Conservation (phyloP, 2,888 invertebrate genomes). For the Meghimatium bilineatum region DNA sequence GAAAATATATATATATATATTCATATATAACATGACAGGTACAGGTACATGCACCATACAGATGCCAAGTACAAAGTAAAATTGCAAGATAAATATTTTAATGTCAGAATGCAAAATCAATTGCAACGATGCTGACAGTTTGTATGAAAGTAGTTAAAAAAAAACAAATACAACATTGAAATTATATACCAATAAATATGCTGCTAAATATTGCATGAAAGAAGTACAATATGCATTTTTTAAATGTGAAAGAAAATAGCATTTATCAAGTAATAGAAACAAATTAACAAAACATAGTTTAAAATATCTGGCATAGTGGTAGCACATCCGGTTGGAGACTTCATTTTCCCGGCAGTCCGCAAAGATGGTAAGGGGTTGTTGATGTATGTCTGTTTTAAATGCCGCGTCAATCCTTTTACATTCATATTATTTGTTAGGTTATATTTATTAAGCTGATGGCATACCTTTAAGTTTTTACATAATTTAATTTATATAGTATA, state of each 20-base stretch:
- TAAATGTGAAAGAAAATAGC: neutral
- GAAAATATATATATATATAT: no score
- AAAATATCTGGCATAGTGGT: neutral
- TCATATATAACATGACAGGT: no score
- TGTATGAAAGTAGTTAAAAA: neutral
- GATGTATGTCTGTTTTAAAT: neutral
- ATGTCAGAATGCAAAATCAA: neutral
- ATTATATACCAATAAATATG: neutral
- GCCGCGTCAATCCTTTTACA: neutral
- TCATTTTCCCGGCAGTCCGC: neutral
- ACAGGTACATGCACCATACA: neutral
- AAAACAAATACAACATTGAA: neutral
- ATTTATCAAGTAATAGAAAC: neutral
- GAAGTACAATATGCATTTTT: neutral
- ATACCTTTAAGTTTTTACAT: no score
- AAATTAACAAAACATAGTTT: neutral
- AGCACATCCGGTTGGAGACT: neutral
- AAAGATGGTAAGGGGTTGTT: constrained; percentile 21
- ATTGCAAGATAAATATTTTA: no score
- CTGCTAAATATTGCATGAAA: neutral
- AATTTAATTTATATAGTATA: no score
- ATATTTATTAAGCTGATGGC: neutral
- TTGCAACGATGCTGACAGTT: neutral
- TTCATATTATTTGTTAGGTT: neutral
- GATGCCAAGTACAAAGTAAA: no score